Conservation (phyloP, 2,888 invertebrate species). For the Pterobdella sp. region DNA sequence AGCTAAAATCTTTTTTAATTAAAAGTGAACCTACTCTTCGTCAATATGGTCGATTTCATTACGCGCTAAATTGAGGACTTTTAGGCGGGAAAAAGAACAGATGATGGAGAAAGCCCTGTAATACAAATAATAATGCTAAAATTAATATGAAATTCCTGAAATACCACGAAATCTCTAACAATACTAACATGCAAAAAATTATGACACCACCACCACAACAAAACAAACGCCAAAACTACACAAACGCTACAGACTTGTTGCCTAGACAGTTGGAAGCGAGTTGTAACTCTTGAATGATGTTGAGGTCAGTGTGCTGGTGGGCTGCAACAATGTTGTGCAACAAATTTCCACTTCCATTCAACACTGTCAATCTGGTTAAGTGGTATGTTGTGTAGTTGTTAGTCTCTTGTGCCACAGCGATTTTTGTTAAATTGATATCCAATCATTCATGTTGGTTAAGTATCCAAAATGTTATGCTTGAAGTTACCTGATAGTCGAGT, state of each 20-base stretch:
- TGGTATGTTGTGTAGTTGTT: constrained; percentile 20
- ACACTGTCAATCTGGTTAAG: constrained; percentile 46
- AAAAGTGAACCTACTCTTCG: constrained; percentile 45
- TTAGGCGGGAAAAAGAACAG: constrained; percentile 47
- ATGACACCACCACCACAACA: too few relatives aligned
- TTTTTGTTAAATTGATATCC: too few relatives aligned
- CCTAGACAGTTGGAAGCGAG: constrained; percentile 50
- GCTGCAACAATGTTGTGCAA: constrained; percentile 46
- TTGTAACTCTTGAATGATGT: constrained; percentile 51
- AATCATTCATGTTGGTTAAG: too few relatives aligned
- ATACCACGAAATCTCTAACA: too few relatives aligned
- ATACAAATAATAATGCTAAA: too few relatives aligned
- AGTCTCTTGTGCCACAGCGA: too few relatives aligned
- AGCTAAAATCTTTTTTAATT: not conserved
- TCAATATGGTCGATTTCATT: constrained; percentile 51
- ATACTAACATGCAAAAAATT: too few relatives aligned
- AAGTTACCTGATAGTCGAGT: too few relatives aligned
- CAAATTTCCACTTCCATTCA: constrained; percentile 50
- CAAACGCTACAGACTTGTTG: too few relatives aligned
- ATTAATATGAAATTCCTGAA: too few relatives aligned
- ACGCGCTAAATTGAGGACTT: constrained; percentile 51
- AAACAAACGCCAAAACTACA: too few relatives aligned
- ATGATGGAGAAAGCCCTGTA: constrained; percentile 45
- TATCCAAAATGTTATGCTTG: too few relatives aligned
- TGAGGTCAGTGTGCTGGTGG: constrained; percentile 47